Evolutionary conservation across 2,797 vertebrate species (phyloP), one percentile per base, ranked within the genome.

Genomic region (Darevskia mixta): DNA sequence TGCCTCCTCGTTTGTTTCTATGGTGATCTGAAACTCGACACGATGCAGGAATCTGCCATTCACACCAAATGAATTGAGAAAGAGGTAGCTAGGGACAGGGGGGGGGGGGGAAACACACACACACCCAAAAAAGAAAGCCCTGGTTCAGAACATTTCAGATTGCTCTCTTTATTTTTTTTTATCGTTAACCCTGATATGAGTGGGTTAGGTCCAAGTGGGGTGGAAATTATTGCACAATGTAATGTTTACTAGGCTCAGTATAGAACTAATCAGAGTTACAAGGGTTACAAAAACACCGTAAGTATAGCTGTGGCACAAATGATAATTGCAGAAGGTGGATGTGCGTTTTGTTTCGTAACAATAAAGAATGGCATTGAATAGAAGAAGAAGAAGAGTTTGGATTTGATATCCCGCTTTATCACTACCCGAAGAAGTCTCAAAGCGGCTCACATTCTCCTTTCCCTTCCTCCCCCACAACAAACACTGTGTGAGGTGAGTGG

Each of bases 1-100:
- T 98, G 98, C 98, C 99, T 99, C 98, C 97, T 97, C 97, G 97
- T 98, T 98, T 96, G 99, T 99, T 98, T 98, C 98, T 98, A 99
- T 98, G 98, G 98, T 97, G 98, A 99, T 97, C 92, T 93, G 99
- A 99, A 99, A 99, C 97, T 97, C 7, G 98, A 99, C 98, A 98
- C 97, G 96, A 97, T 96, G 97, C 96, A 98, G 98, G 99, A 99
- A 99, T 99, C 99, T 96, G 97, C 98, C 97, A 98, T 97, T 98
- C 97, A 97, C 76, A 32, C 97, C 92, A 97, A 97, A 97, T 95
- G 92, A 96, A 96, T 94, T 23, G 35, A 93, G 93, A 93, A 96
- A 93, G 91, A 95, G 94, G 94, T 94, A 91, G 89, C 79, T 67
- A 73, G 86, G 69, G 79, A 87, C 49, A 90, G 92, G 23, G 27